Percentiles rank a stretch among this genome's conserved stretches.
Evolutionary conservation across 2,797 vertebrate species (phyloP).

Genomic region (Spondyliosoma cantharus): DNA sequence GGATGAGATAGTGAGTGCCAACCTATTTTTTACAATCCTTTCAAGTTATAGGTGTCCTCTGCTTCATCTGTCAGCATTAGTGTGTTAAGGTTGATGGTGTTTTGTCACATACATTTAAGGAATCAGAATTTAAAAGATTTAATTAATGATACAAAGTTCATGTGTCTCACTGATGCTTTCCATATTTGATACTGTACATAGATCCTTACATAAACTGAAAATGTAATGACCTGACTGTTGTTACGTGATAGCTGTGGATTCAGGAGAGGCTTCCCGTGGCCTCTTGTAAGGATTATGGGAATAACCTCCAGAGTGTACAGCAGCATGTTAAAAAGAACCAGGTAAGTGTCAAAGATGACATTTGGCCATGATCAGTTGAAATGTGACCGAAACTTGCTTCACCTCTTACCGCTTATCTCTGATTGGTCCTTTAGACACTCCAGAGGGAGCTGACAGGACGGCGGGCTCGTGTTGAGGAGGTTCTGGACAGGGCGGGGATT

Average conservation of each 20-base stretch:
- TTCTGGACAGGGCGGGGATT: slow-evolving; percentile 85
- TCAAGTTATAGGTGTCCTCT: neutral
- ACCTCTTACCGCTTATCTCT: slow-evolving; percentile 9
- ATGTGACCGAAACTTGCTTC: neutral
- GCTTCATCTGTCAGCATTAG: neutral
- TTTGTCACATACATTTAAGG: neutral
- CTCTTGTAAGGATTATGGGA: slow-evolving; percentile 91
- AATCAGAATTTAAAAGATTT: neutral
- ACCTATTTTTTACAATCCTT: neutral
- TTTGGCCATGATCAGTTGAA: slow-evolving; percentile 6
- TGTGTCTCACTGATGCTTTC: neutral
- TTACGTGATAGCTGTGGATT: slow-evolving; percentile 89
- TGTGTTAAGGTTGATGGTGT: neutral
- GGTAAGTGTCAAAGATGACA: slow-evolving; percentile 73
- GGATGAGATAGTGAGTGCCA: slow-evolving; percentile 90
- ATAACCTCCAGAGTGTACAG: slow-evolving; percentile 90
- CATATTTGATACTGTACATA: neutral
- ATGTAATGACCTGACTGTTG: slow-evolving; percentile 25
- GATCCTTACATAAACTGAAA: slow-evolving; percentile 3
- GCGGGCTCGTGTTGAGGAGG: slow-evolving; percentile 89
- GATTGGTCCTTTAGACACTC: slow-evolving; percentile 82
- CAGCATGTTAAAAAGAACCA: slow-evolving; percentile 94
- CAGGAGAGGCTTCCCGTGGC: slow-evolving; percentile 91
- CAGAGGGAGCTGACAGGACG: slow-evolving; percentile 94
- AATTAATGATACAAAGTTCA: neutral